phyloP scores from a whole-genome alignment of 2,797 vertebrate genomes.

The Bradypodion pumilum region DNA sequence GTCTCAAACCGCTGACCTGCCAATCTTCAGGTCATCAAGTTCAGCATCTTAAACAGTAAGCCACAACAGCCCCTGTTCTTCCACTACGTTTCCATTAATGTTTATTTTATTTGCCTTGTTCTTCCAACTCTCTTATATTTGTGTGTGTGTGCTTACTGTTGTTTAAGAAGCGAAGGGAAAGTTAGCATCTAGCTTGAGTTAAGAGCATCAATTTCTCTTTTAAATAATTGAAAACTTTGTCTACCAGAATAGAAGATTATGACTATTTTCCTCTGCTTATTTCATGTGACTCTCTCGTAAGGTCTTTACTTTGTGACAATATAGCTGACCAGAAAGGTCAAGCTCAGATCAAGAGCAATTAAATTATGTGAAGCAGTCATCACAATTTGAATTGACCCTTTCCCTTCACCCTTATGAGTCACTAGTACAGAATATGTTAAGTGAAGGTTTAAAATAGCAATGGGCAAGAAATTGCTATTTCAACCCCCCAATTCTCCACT shows the following conservation, averaged over 20 bases:
- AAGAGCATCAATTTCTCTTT: neutral
- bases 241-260: neutral
- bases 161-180: neutral
- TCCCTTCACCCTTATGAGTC: neutral
- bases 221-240: neutral
- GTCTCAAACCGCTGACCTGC: no score
- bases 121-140: neutral
- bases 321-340: conserved; percentile 25
- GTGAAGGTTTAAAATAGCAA: conserved; percentile 22
- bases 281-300: neutral
- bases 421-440: conserved; percentile 16
- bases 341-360: conserved; percentile 23
- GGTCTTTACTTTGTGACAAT: conserved; percentile 7
- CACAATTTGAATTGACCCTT: conserved; percentile 20
- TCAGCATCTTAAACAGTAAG: no score
- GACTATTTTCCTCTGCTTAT: neutral
- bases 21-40: no score
- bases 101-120: neutral
- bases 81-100: neutral
- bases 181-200: neutral
- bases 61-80: no score
- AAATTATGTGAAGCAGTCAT: neutral
- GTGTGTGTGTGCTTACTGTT: neutral
- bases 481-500: neutral
- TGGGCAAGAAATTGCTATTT: neutral